A percentile compares a stretch with the other conserved stretches of the same genome.
phyloP scores from a whole-genome alignment of 2,113 vertebrate species.

The Corythornis madagascariensis region DNA sequence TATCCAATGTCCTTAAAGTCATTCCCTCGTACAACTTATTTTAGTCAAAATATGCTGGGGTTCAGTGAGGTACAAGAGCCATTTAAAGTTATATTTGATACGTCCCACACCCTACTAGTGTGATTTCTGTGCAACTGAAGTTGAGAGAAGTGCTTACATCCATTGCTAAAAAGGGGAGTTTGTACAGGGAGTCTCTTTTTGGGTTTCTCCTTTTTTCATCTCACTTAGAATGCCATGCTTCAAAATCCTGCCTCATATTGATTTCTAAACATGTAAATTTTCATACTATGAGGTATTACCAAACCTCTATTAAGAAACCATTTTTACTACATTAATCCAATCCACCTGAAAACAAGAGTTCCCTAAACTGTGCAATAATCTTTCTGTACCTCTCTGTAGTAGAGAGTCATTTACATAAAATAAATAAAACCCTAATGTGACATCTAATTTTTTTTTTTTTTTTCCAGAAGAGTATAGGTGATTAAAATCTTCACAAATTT shows the following conservation, averaged over 20 bases:
- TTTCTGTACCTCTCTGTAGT: background rate
- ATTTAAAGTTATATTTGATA: conserved; percentile 13
- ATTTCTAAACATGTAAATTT: background rate
- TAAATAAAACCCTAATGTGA: background rate
- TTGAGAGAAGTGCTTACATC: conserved; percentile 6
- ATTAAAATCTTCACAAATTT: background rate
- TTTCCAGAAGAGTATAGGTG: background rate
- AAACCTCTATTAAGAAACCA: background rate
- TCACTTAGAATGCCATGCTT: background rate
- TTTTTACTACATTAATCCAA: background rate
- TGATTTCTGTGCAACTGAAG: conserved; percentile 23
- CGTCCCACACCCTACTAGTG: background rate
- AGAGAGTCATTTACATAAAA: background rate
- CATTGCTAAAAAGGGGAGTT: conserved; percentile 20
- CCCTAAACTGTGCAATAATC: background rate
- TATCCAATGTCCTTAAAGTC: background rate
- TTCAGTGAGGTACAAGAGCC: background rate
- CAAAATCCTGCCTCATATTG: background rate
- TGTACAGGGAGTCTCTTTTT: background rate
- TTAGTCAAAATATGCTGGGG: background rate
- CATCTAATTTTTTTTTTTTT: background rate
- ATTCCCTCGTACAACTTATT: conserved; percentile 31
- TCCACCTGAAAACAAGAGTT: background rate
- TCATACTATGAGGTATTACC: background rate
- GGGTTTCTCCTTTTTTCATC: background rate